phyloP scores from a whole-genome alignment of 1,140 invertebrate genomes.

The Amphibalanus amphitrite region DNA sequence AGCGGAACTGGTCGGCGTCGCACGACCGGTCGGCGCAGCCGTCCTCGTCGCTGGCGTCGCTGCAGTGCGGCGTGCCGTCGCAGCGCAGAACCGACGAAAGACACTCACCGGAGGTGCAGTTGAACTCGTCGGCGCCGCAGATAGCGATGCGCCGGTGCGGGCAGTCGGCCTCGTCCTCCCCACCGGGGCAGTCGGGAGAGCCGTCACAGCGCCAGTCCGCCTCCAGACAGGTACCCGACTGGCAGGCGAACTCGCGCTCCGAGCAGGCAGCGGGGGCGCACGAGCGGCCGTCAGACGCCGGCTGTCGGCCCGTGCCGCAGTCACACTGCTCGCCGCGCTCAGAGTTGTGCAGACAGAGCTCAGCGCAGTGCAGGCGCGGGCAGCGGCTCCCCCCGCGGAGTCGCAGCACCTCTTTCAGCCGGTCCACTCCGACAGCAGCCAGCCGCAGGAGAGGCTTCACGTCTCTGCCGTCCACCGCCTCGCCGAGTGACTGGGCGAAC shows the following conservation, averaged over 20 bases:
- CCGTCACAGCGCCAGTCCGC: not conserved
- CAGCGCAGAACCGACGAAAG: constrained; percentile 19
- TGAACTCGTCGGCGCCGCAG: constrained; percentile 10
- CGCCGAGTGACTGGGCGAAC: not conserved
- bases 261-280: constrained; percentile 29
- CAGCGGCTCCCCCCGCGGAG: not conserved
- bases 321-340: constrained; percentile 45
- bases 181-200: constrained; percentile 37
- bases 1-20: constrained; percentile 9
- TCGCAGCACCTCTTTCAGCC: not conserved
- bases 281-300: constrained; percentile 37
- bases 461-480: no score
- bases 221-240: not conserved
- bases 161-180: constrained; percentile 30
- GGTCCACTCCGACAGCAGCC: no score
- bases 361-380: constrained; percentile 38
- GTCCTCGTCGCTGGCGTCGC: constrained; percentile 23
- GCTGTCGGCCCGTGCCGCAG: constrained; percentile 36
- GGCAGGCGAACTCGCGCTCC: not conserved
- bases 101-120: constrained; percentile 18
- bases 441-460: not conserved
- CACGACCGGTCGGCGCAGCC: constrained; percentile 7
- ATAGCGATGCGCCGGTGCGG: constrained; percentile 8
- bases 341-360: constrained; percentile 61
- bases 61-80: constrained; percentile 23